phyloP scores from a whole-genome alignment of 2,797 vertebrate species.

The Rhinoraja longicauda region DNA sequence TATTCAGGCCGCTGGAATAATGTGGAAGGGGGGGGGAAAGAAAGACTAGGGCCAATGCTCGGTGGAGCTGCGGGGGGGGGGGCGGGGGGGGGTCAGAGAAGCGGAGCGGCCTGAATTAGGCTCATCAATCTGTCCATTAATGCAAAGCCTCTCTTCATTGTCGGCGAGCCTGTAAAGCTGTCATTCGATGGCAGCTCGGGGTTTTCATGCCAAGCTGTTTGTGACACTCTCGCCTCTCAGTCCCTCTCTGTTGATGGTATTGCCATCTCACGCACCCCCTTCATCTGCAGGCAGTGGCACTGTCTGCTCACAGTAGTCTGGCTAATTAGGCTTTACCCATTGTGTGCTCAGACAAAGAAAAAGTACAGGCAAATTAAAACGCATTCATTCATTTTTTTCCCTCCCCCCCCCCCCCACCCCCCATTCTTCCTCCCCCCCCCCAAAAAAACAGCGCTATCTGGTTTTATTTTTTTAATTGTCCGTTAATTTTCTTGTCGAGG shows the following conservation, averaged over 20 bases:
- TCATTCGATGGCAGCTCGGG: conserved; percentile 49
- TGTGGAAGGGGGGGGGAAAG: conserved; percentile 43
- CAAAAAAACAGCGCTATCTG: background rate
- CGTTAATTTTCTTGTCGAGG: background rate
- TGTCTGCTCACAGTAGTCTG: conserved; percentile 49
- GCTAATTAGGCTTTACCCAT: conserved; percentile 37
- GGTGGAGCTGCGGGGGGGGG: conserved; percentile 40
- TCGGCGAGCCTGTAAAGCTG: conserved; percentile 57
- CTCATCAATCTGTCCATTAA: conserved; percentile 45
- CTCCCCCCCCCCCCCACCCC: background rate
- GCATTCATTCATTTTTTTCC: conserved; percentile 15
- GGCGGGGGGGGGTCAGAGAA: conserved; percentile 41
- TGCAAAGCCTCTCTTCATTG: conserved; percentile 54
- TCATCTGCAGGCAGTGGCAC: conserved; percentile 49
- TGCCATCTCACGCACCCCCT: conserved; percentile 48
- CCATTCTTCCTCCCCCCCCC: no score
- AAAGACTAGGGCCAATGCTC: conserved; percentile 40
- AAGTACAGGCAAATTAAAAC: conserved; percentile 26
- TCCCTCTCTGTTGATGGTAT: conserved; percentile 48
- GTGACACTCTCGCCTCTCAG: conserved; percentile 43
- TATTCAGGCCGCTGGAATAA: conserved; percentile 42
- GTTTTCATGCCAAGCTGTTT: conserved; percentile 45
- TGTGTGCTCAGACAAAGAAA: conserved; percentile 15
- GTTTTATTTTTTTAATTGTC: background rate
- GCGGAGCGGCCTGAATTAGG: conserved; percentile 47